Evolutionary conservation across 2,797 vertebrate genomes (phyloP), one percentile per base, ranked within the genome.

Genomic region (Ispidina picta): DNA sequence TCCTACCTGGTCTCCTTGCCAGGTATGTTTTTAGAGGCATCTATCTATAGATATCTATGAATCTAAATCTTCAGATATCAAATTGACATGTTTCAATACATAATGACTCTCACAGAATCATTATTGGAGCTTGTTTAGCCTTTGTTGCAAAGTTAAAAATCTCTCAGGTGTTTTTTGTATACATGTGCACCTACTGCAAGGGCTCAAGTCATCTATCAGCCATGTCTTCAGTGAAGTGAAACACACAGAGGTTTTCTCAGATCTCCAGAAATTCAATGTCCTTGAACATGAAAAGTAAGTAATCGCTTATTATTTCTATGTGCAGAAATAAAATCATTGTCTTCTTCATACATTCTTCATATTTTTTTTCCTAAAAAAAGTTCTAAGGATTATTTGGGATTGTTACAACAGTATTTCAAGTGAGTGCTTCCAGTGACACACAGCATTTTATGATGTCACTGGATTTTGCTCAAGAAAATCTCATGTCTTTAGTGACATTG

Each of bases 81-180:
- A 33, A 77, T 25, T 41, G 35, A 17, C 0, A 0, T 52, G 9
- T 65, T 87, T 66, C 1, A 1, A 46, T 64, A 74, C 2, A 5
- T 35, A 87, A 69, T 59, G 44, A 35, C 9, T 37, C 17, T 68
- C 62, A 58, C 10, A 74, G 20, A 81, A 56, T 46, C 39, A 18
- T 49, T 76, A 31, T 1, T 29, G 5, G 44, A 46, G 12, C 5
- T 62, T 86, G 21, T 25, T 89, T 75, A 75, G 33, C 20, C 31
- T 76, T 84, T 85, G 74, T 62, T 39, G 15, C n/a, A 75, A 83
- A 25, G 48, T 55, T 73, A 68, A 62, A 90, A 69, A 77, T 8
- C 8, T 77, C 11, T 44, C 43, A 12, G 25, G 48, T 48, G 13
- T 74, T 83, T 70, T 82, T 82, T 13, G 28, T 73, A 5, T 31